Evolutionary conservation across 2,888 invertebrate genomes (phyloP).

Genomic region (Eupithecia subfuscata): DNA sequence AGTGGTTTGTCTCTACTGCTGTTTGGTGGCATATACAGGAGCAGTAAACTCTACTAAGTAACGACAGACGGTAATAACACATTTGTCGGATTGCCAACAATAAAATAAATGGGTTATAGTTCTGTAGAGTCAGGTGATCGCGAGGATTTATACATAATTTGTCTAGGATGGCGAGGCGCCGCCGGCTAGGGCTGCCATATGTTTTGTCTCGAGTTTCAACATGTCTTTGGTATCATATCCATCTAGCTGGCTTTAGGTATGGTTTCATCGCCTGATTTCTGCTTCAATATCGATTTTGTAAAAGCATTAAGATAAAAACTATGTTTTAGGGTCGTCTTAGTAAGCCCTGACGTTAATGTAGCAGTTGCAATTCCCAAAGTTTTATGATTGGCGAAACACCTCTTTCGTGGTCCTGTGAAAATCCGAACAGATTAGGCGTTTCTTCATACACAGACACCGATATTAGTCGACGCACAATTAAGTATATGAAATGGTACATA

Average conservation of each 20-base stretch:
- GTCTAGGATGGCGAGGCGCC: conserved; percentile 47
- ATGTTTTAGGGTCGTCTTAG: too few relatives aligned
- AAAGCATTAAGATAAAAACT: background rate
- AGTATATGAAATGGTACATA: too few relatives aligned
- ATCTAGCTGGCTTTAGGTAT: background rate
- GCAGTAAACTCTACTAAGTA: conserved; percentile 10
- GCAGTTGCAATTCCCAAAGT: background rate
- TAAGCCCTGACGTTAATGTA: background rate
- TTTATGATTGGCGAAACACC: background rate
- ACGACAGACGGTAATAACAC: conserved; percentile 9
- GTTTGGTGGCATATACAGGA: background rate
- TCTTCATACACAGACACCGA: too few relatives aligned
- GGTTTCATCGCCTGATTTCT: background rate
- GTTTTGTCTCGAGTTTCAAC: background rate
- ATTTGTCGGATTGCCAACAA: conserved; percentile 38
- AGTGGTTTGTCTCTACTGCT: too few relatives aligned
- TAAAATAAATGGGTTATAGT: conserved; percentile 38
- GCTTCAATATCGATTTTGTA: background rate
- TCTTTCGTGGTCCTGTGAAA: background rate
- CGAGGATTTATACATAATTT: conserved; percentile 53
- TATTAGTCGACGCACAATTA: too few relatives aligned
- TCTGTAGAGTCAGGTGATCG: conserved; percentile 33
- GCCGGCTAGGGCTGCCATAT: conserved; percentile 16
- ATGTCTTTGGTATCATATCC: background rate
- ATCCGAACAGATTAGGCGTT: background rate